Conservation (phyloP, 2,888 invertebrate species). For the Cephus nigrinus region DNA sequence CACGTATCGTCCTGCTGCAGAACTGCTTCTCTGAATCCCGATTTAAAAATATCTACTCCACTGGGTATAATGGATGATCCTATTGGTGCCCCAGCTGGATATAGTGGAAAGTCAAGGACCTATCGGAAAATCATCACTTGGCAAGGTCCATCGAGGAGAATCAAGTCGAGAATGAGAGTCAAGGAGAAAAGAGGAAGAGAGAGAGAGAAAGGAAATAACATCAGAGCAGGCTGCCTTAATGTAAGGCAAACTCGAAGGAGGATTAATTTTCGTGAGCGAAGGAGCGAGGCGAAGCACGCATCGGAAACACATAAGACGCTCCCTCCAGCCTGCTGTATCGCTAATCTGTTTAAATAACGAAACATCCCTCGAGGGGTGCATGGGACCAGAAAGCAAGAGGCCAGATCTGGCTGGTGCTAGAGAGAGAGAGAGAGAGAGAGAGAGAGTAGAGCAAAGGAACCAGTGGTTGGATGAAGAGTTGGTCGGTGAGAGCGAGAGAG, state of each 20-base stretch:
- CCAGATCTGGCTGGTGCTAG: neutral
- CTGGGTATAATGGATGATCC: neutral
- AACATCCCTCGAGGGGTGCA: constrained; percentile 56
- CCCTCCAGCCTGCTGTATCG: constrained; percentile 55
- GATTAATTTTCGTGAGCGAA: constrained; percentile 56
- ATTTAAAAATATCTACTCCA: neutral
- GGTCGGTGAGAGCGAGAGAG: constrained; percentile 15
- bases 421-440: neutral
- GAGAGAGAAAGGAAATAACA: constrained; percentile 46
- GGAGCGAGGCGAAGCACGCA: constrained; percentile 38
- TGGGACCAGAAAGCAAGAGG: neutral
- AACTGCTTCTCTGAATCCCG: neutral
- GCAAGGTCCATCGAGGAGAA: constrained; percentile 9
- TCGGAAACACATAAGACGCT: constrained; percentile 61
- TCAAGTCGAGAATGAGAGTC: constrained; percentile 2
- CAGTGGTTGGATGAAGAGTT: neutral
- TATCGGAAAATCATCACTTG: constrained; percentile 21
- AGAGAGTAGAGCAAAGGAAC: neutral
- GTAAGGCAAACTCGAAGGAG: constrained; percentile 42
- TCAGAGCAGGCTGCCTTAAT: constrained; percentile 8
- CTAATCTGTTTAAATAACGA: constrained; percentile 67
- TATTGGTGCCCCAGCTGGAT: neutral
- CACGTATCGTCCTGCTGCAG: neutral
- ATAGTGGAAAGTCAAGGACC: neutral
- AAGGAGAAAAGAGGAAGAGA: constrained; percentile 40